Evolutionary conservation across 2,113 vertebrate species (phyloP).

Genomic region (Nyctibius bracteatus): DNA sequence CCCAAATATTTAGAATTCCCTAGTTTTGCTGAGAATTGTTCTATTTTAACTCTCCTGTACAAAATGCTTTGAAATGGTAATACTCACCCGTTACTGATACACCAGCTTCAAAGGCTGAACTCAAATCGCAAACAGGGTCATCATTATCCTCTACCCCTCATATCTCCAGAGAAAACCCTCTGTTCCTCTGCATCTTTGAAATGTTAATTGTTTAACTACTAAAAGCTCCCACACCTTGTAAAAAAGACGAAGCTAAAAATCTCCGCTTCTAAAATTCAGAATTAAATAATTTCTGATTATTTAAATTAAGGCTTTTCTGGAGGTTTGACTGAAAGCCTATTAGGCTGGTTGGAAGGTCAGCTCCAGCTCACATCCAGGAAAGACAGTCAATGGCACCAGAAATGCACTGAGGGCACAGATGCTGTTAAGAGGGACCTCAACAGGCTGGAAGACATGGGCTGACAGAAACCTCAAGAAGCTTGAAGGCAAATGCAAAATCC

Average conservation of each 20-base stretch:
- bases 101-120: constrained; percentile 61
- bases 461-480: neutral
- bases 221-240: neutral
- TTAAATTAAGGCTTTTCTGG: neutral
- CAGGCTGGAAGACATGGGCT: neutral
- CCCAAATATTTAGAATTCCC: constrained; percentile 12
- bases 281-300: neutral
- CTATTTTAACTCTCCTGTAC: constrained; percentile 39
- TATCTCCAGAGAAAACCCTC: constrained; percentile 45
- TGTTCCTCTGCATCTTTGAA: constrained; percentile 53
- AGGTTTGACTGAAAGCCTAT: neutral
- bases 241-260: neutral
- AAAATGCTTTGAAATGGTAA: constrained; percentile 62
- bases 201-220: constrained; percentile 59
- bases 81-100: neutral
- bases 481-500: neutral
- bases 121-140: constrained; percentile 21
- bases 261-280: neutral
- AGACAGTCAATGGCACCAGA: neutral
- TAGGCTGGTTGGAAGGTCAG: neutral
- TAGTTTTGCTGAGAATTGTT: constrained; percentile 46
- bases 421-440: neutral
- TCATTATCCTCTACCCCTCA: constrained; percentile 31
- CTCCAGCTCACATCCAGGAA: neutral
- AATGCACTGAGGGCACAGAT: neutral